Base-by-base conservation (phyloP, 2,113 vertebrate genomes). In the Erythrolamprus reginae region DNA sequence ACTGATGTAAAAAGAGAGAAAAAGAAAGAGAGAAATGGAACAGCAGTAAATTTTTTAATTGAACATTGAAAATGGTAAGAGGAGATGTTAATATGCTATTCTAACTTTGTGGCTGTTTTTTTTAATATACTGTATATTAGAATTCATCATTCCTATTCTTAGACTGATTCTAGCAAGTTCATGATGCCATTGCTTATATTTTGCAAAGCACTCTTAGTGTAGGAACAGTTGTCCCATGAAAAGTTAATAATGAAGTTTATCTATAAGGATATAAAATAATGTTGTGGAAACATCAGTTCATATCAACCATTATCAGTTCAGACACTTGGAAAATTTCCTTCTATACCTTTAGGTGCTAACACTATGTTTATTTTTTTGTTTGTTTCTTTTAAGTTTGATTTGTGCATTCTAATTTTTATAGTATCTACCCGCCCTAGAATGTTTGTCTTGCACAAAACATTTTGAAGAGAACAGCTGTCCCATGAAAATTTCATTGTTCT, bases 141-240 rank as follows among this genome's bases (percentile, higher is more conserved):
- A 91, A 65, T 93, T 9, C 86, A 0, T 0, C 93, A 93, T 93
- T 92, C 90, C 53, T 42, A 12, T 10, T 65, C 70, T 55, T 24
- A 82, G 53, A 90, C 0, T 0, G 65, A 48, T 58, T 87, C 82
- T 88, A 89, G 42, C 56, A 91, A 92, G 24, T 58, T 90, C 77
- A 90, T n/a, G 6, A 65, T 91, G 93, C 55, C 58, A 61, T 91
- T 95, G 94, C 94, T 95, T 94, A 50, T 92, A 92, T 94, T 95
- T 94, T 93, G 93, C 88, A 95, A 95, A 94, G 92, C 91, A 89
- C 91, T 91, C 95, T 91, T 95, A 94, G 88, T 94, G 91, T 84
- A 85, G 93, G 95, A 96, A 96, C 96, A 97, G 96, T 96, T 97
- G 96, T 93, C 94, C 92, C 95, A 97, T 97, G 92, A 97, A 97